phyloP scores from a whole-genome alignment of 2,797 vertebrate genomes.

The Ispidina lecontei region DNA sequence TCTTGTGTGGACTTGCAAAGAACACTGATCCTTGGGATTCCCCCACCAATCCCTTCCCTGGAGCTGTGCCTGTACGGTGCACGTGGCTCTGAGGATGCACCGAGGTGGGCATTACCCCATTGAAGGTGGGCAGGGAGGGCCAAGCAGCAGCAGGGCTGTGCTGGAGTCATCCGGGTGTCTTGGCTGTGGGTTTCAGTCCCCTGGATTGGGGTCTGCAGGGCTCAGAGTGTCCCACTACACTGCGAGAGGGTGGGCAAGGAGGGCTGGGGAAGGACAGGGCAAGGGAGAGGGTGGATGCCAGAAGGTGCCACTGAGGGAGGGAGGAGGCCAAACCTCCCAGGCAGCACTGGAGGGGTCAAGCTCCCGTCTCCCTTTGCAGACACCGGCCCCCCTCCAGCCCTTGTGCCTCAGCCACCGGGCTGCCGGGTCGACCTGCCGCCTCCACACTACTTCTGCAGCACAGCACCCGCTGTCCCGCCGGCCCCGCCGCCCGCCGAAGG shows the following conservation, averaged over 20 bases:
- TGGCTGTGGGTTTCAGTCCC: background rate
- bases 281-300: background rate
- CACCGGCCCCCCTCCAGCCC: constrained; percentile 61
- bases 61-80: fast-evolving
- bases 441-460: constrained; percentile 83
- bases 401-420: constrained; percentile 76
- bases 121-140: background rate
- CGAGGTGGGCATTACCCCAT: fast-evolving
- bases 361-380: constrained; percentile 76
- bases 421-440: constrained; percentile 85
- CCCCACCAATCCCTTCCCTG: fast-evolving
- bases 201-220: fast-evolving
- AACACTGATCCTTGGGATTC: background rate
- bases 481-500: constrained; percentile 74
- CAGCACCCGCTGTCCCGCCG: constrained; percentile 64
- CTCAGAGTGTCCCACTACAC: fast-evolving
- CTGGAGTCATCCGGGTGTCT: fast-evolving
- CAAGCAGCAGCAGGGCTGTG: fast-evolving
- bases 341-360: background rate
- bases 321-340: background rate
- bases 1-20: fast-evolving
- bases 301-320: background rate
- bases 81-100: background rate
- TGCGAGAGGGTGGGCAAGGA: background rate
- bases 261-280: background rate